phyloP scores from a whole-genome alignment of 1,140 invertebrate genomes.

The Coelopa frigida region DNA sequence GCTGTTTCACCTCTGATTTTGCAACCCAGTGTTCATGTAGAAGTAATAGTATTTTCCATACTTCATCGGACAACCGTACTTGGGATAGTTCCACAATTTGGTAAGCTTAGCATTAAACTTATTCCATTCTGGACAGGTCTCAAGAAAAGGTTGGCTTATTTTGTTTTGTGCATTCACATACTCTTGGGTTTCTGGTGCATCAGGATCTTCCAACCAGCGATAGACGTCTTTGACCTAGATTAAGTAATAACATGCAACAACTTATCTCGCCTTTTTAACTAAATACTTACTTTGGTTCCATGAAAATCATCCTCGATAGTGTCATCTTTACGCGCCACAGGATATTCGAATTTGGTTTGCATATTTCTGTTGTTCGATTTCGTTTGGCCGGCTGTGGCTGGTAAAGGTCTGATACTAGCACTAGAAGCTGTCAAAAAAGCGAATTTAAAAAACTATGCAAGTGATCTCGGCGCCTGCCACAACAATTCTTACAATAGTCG shows the following conservation, averaged over 20 bases:
- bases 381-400: too few species aligned
- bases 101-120: conserved; percentile 72
- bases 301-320: conserved; percentile 72
- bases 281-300: conserved; percentile 68
- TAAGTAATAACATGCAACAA: conserved; percentile 48
- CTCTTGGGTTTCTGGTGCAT: conserved; percentile 81
- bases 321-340: conserved; percentile 68
- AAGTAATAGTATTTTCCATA: conserved; percentile 86
- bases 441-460: too few species aligned
- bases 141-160: conserved; percentile 78
- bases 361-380: too few species aligned
- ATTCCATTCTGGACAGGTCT: conserved; percentile 64
- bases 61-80: conserved; percentile 80
- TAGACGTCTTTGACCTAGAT: conserved; percentile 90
- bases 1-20: conserved; percentile 79
- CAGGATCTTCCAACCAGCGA: conserved; percentile 94
- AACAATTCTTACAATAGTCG: too few species aligned
- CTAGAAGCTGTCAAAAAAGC: too few species aligned
- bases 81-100: conserved; percentile 93
- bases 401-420: too few species aligned
- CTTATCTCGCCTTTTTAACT: not conserved
- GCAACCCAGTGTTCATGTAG: conserved; percentile 89
- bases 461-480: too few species aligned
- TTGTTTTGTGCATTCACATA: conserved; percentile 91
- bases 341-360: conserved; percentile 60